Base-by-base conservation (phyloP, 2,888 invertebrate genomes). In the Embidobia sp. region DNA sequence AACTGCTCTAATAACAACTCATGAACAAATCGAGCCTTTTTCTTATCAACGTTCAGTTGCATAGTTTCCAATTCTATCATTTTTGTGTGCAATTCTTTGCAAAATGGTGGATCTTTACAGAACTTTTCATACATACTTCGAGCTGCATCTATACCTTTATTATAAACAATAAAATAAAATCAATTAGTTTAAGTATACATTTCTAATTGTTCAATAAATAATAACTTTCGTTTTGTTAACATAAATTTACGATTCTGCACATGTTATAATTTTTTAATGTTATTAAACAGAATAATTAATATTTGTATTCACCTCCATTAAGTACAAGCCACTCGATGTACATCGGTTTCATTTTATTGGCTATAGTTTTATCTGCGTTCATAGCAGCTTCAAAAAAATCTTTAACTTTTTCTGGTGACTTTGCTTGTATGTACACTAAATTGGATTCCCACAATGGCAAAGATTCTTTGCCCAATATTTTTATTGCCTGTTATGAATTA, bases 1-100 rank as follows among this genome's bases (percentile, higher is more conserved):
- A 95, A 94, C 78, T 94, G 93, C 63, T 92, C 90, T 10, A 92
- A 91, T 26, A 93, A 91, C 78, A 92, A 91, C 84, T 94, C 93
- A 85, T 92, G 92, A 79, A 92, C 93, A 84, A 86, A 89, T 85
- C 85, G 79, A 51, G 87, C 87, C 85, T 89, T 61, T 83, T 87
- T 78, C 37, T 84, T 35, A 77, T 90, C 82, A 83, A 87, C 77
- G 40, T 85, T 83, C 1, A 88, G 85, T 73, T 90, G 90, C 77
- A 87, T 66, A 49, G 86, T 73, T 81, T 92, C 92, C 3, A 92
- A 79, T 26, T 85, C 84, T 1, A 89, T 87, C 93, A 94, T 94
- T 82, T 91, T 91, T 70, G 90, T 90, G 80, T 94, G 94, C 11
- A 94, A 86, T 46, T 93, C 92, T 44, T 92, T 83, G 84, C 92